Percentiles rank a stretch among this genome's conserved stretches.
Evolutionary conservation across 2,888 invertebrate species (phyloP).

Genomic region (Phasia obesa): DNA sequence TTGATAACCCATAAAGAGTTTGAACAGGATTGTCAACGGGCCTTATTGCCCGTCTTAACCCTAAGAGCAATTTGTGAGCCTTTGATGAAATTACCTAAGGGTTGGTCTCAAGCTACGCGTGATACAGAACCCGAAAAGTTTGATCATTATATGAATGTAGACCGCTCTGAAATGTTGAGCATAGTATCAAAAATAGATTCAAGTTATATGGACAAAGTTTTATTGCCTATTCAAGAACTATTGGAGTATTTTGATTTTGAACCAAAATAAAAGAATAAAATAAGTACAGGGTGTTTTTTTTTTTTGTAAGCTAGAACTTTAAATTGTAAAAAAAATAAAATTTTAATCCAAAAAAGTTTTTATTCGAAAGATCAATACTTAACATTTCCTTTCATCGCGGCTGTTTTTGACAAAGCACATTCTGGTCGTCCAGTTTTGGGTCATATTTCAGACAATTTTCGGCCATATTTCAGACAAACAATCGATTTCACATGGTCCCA

Average conservation of each 20-base stretch:
- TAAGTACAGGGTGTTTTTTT: no score
- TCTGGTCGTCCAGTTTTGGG: no score
- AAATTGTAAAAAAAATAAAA: no score
- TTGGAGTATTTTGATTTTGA: slow-evolving; percentile 75
- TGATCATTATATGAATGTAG: slow-evolving; percentile 80
- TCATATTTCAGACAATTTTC: no score
- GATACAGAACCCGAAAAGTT: slow-evolving; percentile 79
- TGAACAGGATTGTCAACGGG: slow-evolving; percentile 77
- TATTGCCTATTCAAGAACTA: slow-evolving; percentile 77
- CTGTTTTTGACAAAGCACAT: no score
- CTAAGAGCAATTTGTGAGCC: slow-evolving; percentile 81
- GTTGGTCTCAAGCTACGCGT: slow-evolving; percentile 78
- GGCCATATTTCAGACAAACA: no score
- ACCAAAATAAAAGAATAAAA: slow-evolving; percentile 31
- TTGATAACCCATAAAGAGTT: slow-evolving; percentile 79
- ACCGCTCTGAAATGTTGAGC: slow-evolving; percentile 81
- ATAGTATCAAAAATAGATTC: slow-evolving; percentile 79
- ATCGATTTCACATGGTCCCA: no score
- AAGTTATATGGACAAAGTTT: slow-evolving; percentile 77
- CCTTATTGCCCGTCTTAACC: slow-evolving; percentile 78
- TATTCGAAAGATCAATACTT: no score
- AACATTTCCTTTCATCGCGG: no score
- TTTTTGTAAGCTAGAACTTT: no score
- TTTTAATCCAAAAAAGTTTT: no score
- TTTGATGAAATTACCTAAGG: slow-evolving; percentile 79